phyloP scores from a whole-genome alignment of 2,888 invertebrate genomes.

The Cremastinae sp. region DNA sequence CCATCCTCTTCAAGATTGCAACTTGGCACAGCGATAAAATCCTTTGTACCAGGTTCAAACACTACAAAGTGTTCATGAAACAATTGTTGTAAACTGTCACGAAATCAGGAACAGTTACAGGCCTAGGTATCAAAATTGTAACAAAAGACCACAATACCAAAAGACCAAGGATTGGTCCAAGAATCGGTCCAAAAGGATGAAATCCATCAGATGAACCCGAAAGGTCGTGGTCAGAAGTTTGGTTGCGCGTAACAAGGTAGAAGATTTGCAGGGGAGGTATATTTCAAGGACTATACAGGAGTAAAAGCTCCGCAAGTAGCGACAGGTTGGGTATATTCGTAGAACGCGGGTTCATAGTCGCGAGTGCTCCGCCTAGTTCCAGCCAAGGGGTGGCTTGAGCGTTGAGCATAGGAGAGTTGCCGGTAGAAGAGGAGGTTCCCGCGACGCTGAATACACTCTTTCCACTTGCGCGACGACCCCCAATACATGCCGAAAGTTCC shows the following conservation, averaged over 20 bases:
- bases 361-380: conserved; percentile 63
- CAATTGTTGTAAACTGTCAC: too few species aligned
- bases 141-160: too few species aligned
- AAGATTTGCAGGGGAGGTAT: not conserved
- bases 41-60: too few species aligned
- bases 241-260: conserved; percentile 4
- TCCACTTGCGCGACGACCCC: conserved; percentile 62
- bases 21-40: conserved; percentile 33
- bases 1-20: conserved; percentile 41
- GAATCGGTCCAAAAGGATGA: too few species aligned
- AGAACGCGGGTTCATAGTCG: conserved; percentile 4
- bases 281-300: not conserved
- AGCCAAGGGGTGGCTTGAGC: conserved; percentile 48
- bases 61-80: too few species aligned
- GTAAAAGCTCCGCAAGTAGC: conserved; percentile 43
- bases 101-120: too few species aligned
- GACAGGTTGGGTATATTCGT: conserved; percentile 52
- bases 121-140: too few species aligned
- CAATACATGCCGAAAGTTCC: too few species aligned
- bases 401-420: conserved; percentile 39
- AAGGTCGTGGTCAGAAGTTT: not conserved
- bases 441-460: conserved; percentile 63
- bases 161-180: too few species aligned
- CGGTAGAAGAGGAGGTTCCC: conserved; percentile 60
- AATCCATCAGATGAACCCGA: too few species aligned